Percentiles rank a stretch among this genome's conserved stretches.
phyloP scores from a whole-genome alignment of 2,888 invertebrate genomes.

The Coleophora deauratella region DNA sequence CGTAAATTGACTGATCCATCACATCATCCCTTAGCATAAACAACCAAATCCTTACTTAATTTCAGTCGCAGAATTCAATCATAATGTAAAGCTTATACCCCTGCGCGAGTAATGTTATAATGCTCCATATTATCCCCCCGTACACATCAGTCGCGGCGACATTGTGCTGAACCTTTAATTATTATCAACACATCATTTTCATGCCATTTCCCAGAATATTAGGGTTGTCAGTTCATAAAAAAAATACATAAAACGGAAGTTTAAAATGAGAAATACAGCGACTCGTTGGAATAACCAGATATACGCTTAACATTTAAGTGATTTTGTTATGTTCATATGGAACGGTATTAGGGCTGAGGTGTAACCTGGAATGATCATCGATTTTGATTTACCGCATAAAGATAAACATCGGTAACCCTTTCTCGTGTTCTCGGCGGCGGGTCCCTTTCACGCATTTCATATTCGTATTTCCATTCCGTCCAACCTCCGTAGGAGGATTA shows the following conservation, averaged over 20 bases:
- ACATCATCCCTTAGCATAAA: slow-evolving; percentile 61
- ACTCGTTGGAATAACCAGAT: no score
- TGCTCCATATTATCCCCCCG: slow-evolving; percentile 65
- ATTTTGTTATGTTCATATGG: neutral
- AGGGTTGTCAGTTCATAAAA: slow-evolving; percentile 40
- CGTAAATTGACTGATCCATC: slow-evolving; percentile 63
- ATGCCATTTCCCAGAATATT: slow-evolving; percentile 49
- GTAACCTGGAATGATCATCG: slow-evolving; percentile 42
- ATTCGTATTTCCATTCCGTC: slow-evolving; percentile 68
- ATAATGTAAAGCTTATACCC: slow-evolving; percentile 67
- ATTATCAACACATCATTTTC: slow-evolving; percentile 74
- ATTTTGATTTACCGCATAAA: slow-evolving; percentile 54
- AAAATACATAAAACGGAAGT: no score
- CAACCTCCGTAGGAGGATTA: slow-evolving; percentile 71
- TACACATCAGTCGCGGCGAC: slow-evolving; percentile 50
- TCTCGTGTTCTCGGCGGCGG: slow-evolving; percentile 44
- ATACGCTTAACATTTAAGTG: no score
- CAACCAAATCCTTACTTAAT: slow-evolving; percentile 73
- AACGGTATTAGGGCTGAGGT: slow-evolving; percentile 16
- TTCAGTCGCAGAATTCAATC: slow-evolving; percentile 73
- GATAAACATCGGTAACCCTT: slow-evolving; percentile 67
- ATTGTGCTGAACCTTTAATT: slow-evolving; percentile 68
- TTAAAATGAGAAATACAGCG: no score
- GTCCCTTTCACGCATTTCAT: slow-evolving; percentile 69
- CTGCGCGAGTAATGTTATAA: slow-evolving; percentile 67